Evolutionary conservation across 2,113 vertebrate genomes (phyloP).

Genomic region (Xenopus borealis): DNA sequence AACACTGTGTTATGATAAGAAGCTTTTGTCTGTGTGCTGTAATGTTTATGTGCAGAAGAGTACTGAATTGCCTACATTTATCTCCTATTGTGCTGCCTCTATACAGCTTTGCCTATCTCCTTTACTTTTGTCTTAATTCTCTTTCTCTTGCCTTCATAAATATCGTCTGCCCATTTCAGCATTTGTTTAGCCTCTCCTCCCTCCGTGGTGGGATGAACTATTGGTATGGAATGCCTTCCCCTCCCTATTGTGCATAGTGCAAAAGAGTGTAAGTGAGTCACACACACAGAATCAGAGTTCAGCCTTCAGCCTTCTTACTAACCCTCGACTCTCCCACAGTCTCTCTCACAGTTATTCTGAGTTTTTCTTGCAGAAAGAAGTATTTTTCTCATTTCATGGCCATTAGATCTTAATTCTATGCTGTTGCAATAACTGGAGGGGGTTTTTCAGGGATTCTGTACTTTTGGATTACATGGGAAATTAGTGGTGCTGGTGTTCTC

Average conservation of each 20-base stretch:
- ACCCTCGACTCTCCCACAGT: conserved; percentile 5
- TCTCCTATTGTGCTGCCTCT: no score
- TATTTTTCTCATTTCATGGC: neutral
- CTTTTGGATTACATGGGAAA: conserved; percentile 3
- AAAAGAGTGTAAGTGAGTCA: conserved; percentile 18
- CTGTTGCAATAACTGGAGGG: neutral
- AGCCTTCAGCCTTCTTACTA: neutral
- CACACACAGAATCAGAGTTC: conserved; percentile 17
- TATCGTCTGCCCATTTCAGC: neutral
- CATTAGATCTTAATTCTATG: neutral
- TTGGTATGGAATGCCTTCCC: conserved; percentile 23
- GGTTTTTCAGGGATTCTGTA: neutral
- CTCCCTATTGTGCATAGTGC: conserved; percentile 21
- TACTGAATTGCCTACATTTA: no score
- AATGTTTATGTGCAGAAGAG: no score
- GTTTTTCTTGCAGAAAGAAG: neutral
- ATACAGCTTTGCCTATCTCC: no score
- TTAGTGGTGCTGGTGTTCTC: neutral
- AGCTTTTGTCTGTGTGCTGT: no score
- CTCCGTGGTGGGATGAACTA: conserved; percentile 6
- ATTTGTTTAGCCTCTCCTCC: conserved; percentile 10
- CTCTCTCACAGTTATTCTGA: neutral
- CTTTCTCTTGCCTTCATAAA: no score
- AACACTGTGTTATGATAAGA: no score
- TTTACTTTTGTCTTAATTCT: no score